Conservation (phyloP, 2,113 vertebrate species). For the Hymenochirus boettgeri region DNA sequence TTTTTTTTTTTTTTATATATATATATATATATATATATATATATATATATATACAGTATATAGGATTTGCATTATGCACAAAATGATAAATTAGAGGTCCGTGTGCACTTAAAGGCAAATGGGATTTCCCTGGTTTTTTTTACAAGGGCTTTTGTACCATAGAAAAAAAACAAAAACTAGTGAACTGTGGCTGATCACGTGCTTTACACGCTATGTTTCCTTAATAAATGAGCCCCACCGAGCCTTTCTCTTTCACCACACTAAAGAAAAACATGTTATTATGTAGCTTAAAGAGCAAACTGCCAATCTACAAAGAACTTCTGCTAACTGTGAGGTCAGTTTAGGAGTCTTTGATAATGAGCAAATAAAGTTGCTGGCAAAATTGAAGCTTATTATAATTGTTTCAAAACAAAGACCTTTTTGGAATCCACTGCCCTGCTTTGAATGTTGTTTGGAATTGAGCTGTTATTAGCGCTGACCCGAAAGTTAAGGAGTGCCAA, state of each 20-base stretch:
- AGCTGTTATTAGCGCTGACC: slow-evolving; percentile 30
- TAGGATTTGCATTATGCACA: too few relatives aligned
- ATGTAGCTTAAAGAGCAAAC: background rate
- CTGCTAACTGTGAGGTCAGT: slow-evolving; percentile 16
- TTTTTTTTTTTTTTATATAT: too few relatives aligned
- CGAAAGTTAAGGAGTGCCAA: background rate
- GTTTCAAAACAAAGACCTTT: slow-evolving; percentile 18
- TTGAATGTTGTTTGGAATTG: background rate
- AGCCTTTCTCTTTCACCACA: too few relatives aligned
- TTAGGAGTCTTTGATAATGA: slow-evolving; percentile 24
- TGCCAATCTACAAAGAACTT: slow-evolving; percentile 5
- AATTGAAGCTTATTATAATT: slow-evolving; percentile 32
- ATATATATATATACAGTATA: too few relatives aligned
- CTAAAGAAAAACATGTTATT: slow-evolving; percentile 7
- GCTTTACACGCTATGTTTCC: too few relatives aligned
- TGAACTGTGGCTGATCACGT: too few relatives aligned
- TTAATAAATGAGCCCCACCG: too few relatives aligned
- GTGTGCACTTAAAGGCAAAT: too few relatives aligned
- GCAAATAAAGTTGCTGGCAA: slow-evolving; percentile 7
- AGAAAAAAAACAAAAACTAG: too few relatives aligned
- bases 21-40: too few relatives aligned
- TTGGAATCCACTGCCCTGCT: background rate
- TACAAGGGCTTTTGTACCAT: too few relatives aligned
- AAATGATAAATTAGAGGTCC: too few relatives aligned
- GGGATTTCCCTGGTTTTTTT: background rate